Base-by-base conservation (phyloP, 2,888 invertebrate species). In the Tetranychus truncatus region DNA sequence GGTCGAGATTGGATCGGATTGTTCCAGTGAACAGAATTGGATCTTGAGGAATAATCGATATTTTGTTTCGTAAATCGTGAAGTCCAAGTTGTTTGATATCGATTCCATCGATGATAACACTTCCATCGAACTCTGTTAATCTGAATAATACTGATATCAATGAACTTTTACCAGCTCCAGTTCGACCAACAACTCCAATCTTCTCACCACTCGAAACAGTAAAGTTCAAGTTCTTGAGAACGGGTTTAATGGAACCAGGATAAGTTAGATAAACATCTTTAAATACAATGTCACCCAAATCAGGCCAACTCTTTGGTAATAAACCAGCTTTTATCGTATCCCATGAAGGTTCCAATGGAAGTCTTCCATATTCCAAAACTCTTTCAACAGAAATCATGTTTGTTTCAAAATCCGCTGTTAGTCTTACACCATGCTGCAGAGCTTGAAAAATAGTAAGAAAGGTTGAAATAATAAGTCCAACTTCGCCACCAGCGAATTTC, bases 31-130 rank as follows among this genome's bases (percentile, higher is more conserved):
- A 93, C 34, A 93, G 82, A 44, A 92, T 88, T 0, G 93, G 92
- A 81, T 92, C 92, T 80, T 94, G 94, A 0, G 95, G 95, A 81
- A 95, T 95, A 77, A 95, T 94, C 0, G 94, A 89, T 75, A 95
- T 90, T 80, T 88, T 89, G 75, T 86, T 87, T 73, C 95, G 85
- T 45, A 95, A 84, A 80, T 91, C 89, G 82, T 89, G 85, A 45
- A 86, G 82, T 18, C 84, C 84, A 20, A 86, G 80, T 1, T 80
- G 76, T 72, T 78, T 79, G 44, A 82, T 82, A 78, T 83, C 81
- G n/a, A 84, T 77, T 45, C 80, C 82, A 79, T 85, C 85, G 71
- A 85, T 83, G 46, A 78, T 72, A 15, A 85, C 78, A 3, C 76
- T 74, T 3, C 84, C 85, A 4, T 78, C 78, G 0, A 82, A 82